These are phyloP conservation scores for Drosophila lowei DNA, from an alignment of 1,140 invertebrate species.

Conservation along the genomic window DNA sequence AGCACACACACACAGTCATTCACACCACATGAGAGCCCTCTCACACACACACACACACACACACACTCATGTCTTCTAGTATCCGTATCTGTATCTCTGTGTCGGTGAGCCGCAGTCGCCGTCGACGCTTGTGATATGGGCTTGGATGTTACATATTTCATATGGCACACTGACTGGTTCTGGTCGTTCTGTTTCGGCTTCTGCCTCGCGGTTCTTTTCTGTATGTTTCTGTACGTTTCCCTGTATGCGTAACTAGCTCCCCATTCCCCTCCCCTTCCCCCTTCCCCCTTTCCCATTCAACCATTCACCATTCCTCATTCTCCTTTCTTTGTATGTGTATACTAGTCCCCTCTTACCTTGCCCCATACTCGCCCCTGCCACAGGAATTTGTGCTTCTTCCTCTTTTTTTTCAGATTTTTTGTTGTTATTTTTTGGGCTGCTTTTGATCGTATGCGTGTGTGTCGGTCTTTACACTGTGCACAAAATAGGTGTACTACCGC, in stretches of 20 bases:
- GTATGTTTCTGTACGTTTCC: background rate
- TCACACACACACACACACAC: constrained; percentile 36
- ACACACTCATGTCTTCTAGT: constrained; percentile 38
- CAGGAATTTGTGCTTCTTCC: constrained; percentile 57
- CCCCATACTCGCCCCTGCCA: constrained; percentile 22
- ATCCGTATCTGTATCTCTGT: constrained; percentile 41
- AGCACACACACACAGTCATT: constrained; percentile 13
- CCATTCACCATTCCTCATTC: constrained; percentile 18
- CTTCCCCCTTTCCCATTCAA: background rate
- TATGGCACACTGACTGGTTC: constrained; percentile 64
- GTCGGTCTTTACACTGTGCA: constrained; percentile 59
- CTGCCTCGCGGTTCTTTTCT: background rate
- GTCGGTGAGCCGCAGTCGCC: constrained; percentile 42
- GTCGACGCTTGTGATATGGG: constrained; percentile 47
- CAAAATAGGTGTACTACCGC: constrained; percentile 27
- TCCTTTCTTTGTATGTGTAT: background rate
- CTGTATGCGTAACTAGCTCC: constrained; percentile 41
- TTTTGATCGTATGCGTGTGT: constrained; percentile 60
- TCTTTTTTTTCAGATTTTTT: constrained; percentile 55
- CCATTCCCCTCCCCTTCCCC: background rate
- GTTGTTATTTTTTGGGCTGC: constrained; percentile 53
- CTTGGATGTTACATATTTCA: constrained; percentile 72
- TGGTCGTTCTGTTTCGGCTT: constrained; percentile 27
- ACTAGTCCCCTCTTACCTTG: background rate
- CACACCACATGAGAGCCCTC: constrained; percentile 33